Percentiles rank a stretch among this genome's conserved stretches.
phyloP scores from a whole-genome alignment of 2,797 vertebrate genomes.

The Dicrostonyx torquatus region DNA sequence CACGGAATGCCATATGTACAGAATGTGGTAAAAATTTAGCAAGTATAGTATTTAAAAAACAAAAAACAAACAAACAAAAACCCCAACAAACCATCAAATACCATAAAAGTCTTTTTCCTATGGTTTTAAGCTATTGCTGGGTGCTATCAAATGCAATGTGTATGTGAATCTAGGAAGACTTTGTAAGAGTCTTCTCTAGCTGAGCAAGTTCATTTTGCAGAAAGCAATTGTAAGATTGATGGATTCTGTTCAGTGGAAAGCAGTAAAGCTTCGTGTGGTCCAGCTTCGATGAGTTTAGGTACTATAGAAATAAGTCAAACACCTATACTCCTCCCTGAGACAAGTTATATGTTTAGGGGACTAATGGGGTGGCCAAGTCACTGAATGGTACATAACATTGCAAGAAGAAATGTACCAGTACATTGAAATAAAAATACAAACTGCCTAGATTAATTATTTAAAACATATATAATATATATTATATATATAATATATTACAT shows the following conservation, averaged over 20 bases:
- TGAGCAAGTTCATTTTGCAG: constrained; percentile 55
- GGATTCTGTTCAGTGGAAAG: constrained; percentile 42
- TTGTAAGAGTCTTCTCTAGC: constrained; percentile 37
- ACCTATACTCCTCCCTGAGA: background rate
- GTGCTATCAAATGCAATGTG: constrained; percentile 46
- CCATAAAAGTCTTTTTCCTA: constrained; percentile 66
- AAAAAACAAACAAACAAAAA: background rate
- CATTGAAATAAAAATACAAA: constrained; percentile 47
- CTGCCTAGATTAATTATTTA: constrained; percentile 51
- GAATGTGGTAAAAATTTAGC: constrained; percentile 83
- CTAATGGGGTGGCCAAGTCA: background rate
- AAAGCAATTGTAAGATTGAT: constrained; percentile 24
- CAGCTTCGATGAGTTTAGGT: constrained; percentile 26
- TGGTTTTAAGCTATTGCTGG: constrained; percentile 58
- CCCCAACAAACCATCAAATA: constrained; percentile 47
- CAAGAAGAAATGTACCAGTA: constrained; percentile 23
- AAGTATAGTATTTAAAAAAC: constrained; percentile 63
- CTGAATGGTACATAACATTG: background rate
- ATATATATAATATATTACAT: background rate
- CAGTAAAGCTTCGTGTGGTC: constrained; percentile 7
- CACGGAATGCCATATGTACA: constrained; percentile 81
- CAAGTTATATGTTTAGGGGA: background rate
- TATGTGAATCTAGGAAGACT: constrained; percentile 53
- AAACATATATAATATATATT: background rate
- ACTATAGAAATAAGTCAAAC: constrained; percentile 56